Evolutionary conservation across 2,113 vertebrate genomes (phyloP).

Genomic region (Cricetomys ansorgei): DNA sequence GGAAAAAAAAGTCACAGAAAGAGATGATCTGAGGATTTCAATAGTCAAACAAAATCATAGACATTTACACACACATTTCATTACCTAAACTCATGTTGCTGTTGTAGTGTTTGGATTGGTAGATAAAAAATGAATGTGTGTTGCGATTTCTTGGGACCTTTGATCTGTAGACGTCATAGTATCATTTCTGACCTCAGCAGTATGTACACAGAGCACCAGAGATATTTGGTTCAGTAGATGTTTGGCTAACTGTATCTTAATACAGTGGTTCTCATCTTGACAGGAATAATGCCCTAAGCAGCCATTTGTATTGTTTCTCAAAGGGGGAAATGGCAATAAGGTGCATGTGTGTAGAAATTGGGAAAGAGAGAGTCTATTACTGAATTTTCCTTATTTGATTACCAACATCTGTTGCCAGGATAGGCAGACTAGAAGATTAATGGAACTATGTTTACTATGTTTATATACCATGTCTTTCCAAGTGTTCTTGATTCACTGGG

Average conservation of each 20-base stretch:
- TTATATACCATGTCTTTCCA: not conserved
- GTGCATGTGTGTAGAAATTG: not conserved
- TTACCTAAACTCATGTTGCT: not conserved
- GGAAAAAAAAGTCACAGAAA: not conserved
- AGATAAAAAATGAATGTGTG: not conserved
- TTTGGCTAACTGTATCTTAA: not conserved
- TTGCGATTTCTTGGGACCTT: not conserved
- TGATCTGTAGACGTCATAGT: not conserved
- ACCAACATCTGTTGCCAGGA: not conserved
- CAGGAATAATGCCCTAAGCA: not conserved
- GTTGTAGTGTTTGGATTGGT: not conserved
- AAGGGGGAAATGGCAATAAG: not conserved
- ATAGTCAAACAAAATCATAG: not conserved
- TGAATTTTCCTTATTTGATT: not conserved
- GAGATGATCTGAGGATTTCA: not conserved
- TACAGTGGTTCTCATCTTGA: not conserved
- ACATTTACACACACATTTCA: not conserved
- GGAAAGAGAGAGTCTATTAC: not conserved
- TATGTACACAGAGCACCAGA: not conserved
- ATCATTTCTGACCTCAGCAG: constrained; percentile 8
- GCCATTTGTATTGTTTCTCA: constrained; percentile 12
- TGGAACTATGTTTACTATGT: not conserved
- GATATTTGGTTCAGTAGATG: not conserved
- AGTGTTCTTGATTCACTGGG: not conserved
- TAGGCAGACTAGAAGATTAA: not conserved